Base-by-base conservation (phyloP, 2,113 vertebrate species). In the Oncorhynchus tshawytscha region DNA sequence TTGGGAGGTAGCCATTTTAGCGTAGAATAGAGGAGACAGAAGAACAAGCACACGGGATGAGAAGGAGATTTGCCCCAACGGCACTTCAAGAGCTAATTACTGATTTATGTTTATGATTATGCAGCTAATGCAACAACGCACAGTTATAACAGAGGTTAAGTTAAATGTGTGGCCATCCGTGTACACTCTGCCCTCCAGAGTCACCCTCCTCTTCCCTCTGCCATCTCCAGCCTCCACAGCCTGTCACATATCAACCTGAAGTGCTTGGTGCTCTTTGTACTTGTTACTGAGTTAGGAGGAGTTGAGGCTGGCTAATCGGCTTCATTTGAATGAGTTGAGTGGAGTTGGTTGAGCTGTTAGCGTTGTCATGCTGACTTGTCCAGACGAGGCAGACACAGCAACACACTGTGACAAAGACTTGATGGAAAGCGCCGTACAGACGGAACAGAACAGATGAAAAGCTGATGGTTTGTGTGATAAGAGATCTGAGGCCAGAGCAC, bases 61-160 rank as follows among this genome's bases (percentile, higher is more conserved):
- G 75, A 82, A 73, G 81, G 81, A 71, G 82, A 73, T 87, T 80
- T 75, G 85, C 88, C 91, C 5, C 71, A 25, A 84, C 86, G 91
- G 80, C 77, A 75, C 73, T 75, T 39, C 67, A 76, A 75, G 79
- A 88, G 79, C 85, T 89, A 91, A 93, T 93, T 92, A 92, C 87
- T 86, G 80, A 90, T 91, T 88, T 91, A 82, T 87, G 89, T 90
- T 91, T 85, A 84, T 88, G 88, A 92, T 90, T 87, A 91, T 82
- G 75, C 78, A 80, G 84, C 75, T 81, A 90, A 88, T 82, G 87
- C 68, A 84, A 90, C 67, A 89, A 91, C 81, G 84, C 81, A 76
- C 86, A 75, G 71, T 29, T 69, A 82, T 82, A 81, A 87, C 67
- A 85, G 88, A 84, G 83, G 88, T 88, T 78, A 78, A 88, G 87